Conservation (phyloP, 2,888 invertebrate genomes). For the Trichogramma dendrolimi region DNA sequence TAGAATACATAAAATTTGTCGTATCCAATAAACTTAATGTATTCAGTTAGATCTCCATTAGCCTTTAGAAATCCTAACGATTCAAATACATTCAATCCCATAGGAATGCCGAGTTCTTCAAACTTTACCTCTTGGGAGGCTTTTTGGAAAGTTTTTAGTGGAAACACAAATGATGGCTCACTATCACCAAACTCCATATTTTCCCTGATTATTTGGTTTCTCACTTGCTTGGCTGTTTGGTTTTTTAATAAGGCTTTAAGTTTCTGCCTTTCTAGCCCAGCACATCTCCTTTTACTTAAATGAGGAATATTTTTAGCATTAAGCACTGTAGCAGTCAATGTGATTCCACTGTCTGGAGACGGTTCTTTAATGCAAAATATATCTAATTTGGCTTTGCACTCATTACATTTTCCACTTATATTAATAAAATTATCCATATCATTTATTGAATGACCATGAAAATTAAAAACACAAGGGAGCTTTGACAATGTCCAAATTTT, state of each 20-base stretch:
- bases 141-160: not conserved
- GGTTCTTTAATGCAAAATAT: not conserved
- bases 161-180: conserved; percentile 5
- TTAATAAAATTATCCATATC: not conserved
- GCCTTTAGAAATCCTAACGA: not conserved
- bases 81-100: not conserved
- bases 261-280: not conserved
- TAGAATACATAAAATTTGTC: conserved; percentile 3
- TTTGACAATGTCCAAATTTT: not conserved
- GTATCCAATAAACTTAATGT: conserved; percentile 2
- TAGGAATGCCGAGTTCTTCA: not conserved
- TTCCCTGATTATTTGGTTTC: not conserved
- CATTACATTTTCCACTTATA: not conserved
- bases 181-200: conserved; percentile 6
- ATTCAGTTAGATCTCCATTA: not conserved
- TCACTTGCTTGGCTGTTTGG: conserved; percentile 2
- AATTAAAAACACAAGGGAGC: conserved; percentile 8
- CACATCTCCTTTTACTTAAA: not conserved
- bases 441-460: conserved; percentile 1
- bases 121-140: conserved; percentile 2
- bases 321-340: not conserved
- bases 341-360: not conserved
- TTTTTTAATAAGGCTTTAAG: not conserved
- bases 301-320: not conserved
- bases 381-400: not conserved